A percentile compares a stretch with the other conserved stretches of the same genome.
phyloP scores from a whole-genome alignment of 2,888 invertebrate species.

The Epinotia demarniana region DNA sequence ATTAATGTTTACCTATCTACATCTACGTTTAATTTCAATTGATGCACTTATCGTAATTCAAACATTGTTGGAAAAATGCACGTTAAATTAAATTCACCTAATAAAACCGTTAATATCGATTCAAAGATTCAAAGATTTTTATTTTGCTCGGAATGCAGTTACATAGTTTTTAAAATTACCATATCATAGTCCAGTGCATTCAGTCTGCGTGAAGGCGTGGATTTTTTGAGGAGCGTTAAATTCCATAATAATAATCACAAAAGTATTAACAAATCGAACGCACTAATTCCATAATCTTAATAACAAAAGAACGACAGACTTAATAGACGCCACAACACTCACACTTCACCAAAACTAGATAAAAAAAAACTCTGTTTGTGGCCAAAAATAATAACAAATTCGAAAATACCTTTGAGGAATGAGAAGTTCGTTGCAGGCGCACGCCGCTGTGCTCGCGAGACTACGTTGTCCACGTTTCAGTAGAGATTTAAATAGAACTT shows the following conservation, averaged over 20 bases:
- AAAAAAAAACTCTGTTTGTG: slow-evolving; percentile 13
- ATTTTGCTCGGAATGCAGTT: too few relatives aligned
- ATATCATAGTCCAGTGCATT: too few relatives aligned
- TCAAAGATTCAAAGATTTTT: too few relatives aligned
- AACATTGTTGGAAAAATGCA: neutral
- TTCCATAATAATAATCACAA: too few relatives aligned
- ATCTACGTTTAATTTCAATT: neutral
- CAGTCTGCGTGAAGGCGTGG: too few relatives aligned
- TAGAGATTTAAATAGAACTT: slow-evolving; percentile 80
- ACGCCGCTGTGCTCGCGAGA: slow-evolving; percentile 74
- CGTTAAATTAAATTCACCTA: too few relatives aligned
- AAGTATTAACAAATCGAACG: too few relatives aligned
- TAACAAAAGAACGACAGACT: neutral
- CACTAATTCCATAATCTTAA: neutral
- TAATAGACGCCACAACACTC: slow-evolving; percentile 11
- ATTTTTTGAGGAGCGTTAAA: too few relatives aligned
- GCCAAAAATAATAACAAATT: slow-evolving; percentile 30
- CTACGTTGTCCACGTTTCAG: slow-evolving; percentile 61
- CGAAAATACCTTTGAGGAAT: slow-evolving; percentile 53
- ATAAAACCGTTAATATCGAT: too few relatives aligned
- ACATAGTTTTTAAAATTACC: too few relatives aligned
- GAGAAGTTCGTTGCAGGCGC: slow-evolving; percentile 79
- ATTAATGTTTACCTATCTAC: neutral
- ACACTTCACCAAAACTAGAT: slow-evolving; percentile 7
- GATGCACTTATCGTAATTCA: neutral